These are phyloP conservation scores for Eupithecia vulgata DNA, from an alignment of 2,888 invertebrate genomes.

Conservation along the genomic window DNA sequence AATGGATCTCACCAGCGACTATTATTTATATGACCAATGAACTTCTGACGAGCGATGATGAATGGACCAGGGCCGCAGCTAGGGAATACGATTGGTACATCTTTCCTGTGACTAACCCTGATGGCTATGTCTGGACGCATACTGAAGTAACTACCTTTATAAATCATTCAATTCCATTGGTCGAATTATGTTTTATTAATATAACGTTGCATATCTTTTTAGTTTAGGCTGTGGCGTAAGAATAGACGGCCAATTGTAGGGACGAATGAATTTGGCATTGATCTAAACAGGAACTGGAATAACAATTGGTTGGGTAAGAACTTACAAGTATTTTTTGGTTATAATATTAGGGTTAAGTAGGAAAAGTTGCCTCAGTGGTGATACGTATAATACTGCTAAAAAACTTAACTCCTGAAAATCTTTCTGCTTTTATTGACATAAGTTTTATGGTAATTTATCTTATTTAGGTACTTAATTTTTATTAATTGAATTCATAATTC, in stretches of 20 bases:
- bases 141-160: slow-evolving; percentile 75
- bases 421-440: no score
- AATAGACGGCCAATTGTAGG: slow-evolving; percentile 67
- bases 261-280: slow-evolving; percentile 84
- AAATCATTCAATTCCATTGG: neutral
- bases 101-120: slow-evolving; percentile 89
- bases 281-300: slow-evolving; percentile 84
- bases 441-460: no score
- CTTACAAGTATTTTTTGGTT: neutral
- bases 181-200: neutral
- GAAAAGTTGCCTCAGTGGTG: neutral
- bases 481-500: no score
- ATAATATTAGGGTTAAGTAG: neutral
- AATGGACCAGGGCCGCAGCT: slow-evolving; percentile 80
- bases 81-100: slow-evolving; percentile 90
- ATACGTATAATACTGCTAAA: neutral
- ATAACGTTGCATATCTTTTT: slow-evolving; percentile 56
- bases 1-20: slow-evolving; percentile 89
- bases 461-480: no score
- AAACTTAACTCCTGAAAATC: neutral
- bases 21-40: slow-evolving; percentile 87
- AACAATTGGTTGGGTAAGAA: slow-evolving; percentile 83
- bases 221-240: slow-evolving; percentile 88
- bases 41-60: slow-evolving; percentile 84
- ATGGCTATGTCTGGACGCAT: slow-evolving; percentile 88